Evolutionary conservation across 1,140 invertebrate species (phyloP), one percentile per base, ranked within the genome.

Genomic region (Caenorhabditis brenneri): DNA sequence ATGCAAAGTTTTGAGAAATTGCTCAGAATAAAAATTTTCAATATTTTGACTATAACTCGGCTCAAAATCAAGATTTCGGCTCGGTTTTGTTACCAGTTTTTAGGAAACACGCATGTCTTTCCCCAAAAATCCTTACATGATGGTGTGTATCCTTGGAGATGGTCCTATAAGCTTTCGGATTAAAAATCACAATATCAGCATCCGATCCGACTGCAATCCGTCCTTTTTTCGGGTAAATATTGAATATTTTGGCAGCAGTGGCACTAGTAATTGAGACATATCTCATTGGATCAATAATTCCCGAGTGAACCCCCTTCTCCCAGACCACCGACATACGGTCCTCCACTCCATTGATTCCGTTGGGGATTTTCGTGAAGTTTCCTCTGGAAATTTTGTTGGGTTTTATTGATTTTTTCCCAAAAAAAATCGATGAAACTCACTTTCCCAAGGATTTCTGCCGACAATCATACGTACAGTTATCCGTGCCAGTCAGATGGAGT

Each of bases 131-230:
- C 16, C 22, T 27, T 31, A 51, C 79, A 46, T 97, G 95, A 87
- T 96, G 94, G 92, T 99, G 97, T 0, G 94, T 96, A 86, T 95
- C 93, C 0, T 96, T 96, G 4, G 96, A 97, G 89, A 99, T 98
- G 69, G 93, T 95, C 78, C 95, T 92, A 69, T 94, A 95, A 33
- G 93, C 93, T 83, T 94, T 93, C 1, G 95, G 95, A 93, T 99
- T 95, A 97, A 97, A 99, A 79, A 99, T 93, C 10, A 99, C 95
- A 87, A 99, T 93, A 92, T 99, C 98, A 10, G 97, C 98, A 93
- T 99, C 98, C 16, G 96, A 96, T 58, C 96, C 96, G 60, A 95
- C 94, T 6, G 94, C 95, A 22, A 74, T 74, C 10, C 65, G 65
- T n/a, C 65, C 39, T 33, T 74, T 74, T 19, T 74, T 74, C 15